Evolutionary conservation across 2,113 vertebrate genomes (phyloP), one percentile per base, ranked within the genome.

Genomic region (Onychostruthus taczanowskii): DNA sequence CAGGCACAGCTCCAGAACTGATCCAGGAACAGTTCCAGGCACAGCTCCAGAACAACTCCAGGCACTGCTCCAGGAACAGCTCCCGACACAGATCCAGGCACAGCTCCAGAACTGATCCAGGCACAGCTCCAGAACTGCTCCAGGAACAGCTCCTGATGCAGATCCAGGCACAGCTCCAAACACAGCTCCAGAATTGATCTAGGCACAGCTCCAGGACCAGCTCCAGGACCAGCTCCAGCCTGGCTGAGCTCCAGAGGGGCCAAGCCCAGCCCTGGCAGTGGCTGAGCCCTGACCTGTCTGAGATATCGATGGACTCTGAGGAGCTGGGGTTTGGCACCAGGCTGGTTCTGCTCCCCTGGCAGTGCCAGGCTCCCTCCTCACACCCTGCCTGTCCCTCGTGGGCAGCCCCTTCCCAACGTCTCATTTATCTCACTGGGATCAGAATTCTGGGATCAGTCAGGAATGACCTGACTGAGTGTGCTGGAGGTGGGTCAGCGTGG

Each of bases 281-380:
- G 17, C 19, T 53, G 50, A 30, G 50, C 28, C 27, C 30, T 19
- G 52, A 2, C 33, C 27, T 3, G 19, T 4, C 59, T 0, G 16
- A 75, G 70, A 3, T 1, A 3, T 2, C 0, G 0, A 3, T 24
- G 30, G 1, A 6, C 53, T 26, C 3, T 2, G 3, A 4, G 41
- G 1, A 14, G 27, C 19, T 27, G 79, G 59, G 21, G 4, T 16
- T 21, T 18, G 46, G 37, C 61, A 16, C 8, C 21, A 10, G 46
- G 35, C 17, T 2, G 5, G 27, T 6, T 77, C 27, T 49, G 16
- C 52, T 43, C 12, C 1, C 55, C 46, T 21, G 56, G 20, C 20
- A 1, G 0, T 2, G 35, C 3, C 5, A 1, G 43, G 37, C 11
- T 63, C 49, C 31, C 7, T 37, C 67, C 31, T 1, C 2, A 3